These are phyloP conservation scores for Clupea harengus DNA, from an alignment of 2,113 vertebrate genomes.

Conservation along the genomic window DNA sequence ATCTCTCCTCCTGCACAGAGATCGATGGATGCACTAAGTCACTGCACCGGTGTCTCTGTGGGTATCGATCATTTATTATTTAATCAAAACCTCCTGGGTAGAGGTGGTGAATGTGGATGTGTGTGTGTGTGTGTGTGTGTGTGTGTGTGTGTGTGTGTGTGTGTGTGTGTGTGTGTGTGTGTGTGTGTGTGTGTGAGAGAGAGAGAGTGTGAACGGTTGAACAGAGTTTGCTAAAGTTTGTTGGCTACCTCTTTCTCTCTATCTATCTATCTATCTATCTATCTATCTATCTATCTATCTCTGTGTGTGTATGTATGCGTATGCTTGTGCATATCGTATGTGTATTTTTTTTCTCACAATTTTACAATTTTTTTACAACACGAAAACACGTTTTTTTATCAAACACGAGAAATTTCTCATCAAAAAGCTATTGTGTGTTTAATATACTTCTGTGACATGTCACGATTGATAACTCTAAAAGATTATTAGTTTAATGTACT, in stretches of 20 bases:
- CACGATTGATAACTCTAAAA: not conserved
- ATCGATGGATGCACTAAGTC: conserved; percentile 63
- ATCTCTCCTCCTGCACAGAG: conserved; percentile 55
- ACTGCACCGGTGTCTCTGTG: conserved; percentile 53
- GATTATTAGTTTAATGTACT: not conserved
- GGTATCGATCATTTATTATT: conserved; percentile 72
- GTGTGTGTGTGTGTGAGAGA: conserved; percentile 19
- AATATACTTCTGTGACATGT: not conserved
- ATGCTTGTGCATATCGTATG: conserved; percentile 26
- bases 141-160: conserved; percentile 27
- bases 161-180: not conserved
- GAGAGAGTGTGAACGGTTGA: too few relatives aligned
- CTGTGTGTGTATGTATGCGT: conserved; percentile 16
- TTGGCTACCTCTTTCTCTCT: not conserved
- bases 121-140: conserved; percentile 23
- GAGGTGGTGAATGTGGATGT: not conserved
- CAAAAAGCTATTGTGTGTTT: too few relatives aligned
- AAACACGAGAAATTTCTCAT: not conserved
- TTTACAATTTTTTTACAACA: too few relatives aligned
- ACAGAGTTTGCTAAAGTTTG: too few relatives aligned
- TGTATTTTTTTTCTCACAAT: too few relatives aligned
- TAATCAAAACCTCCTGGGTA: conserved; percentile 55
- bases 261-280: not conserved
- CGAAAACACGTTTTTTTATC: not conserved
- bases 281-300: not conserved